phyloP scores from a whole-genome alignment of 1,140 invertebrate genomes.

The Camponotus pennsylvanicus region DNA sequence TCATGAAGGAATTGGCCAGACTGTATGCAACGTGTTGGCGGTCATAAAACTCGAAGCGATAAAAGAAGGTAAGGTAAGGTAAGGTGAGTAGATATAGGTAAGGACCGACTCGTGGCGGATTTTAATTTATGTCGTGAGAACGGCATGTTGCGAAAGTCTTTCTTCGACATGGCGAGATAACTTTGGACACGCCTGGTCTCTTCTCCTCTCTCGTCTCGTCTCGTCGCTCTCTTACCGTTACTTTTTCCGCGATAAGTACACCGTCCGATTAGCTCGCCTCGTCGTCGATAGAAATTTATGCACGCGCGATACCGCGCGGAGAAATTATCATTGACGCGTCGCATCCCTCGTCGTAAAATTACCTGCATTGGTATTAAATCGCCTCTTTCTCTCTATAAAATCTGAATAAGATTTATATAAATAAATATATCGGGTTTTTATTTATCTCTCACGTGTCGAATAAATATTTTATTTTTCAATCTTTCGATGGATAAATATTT shows the following conservation, averaged over 20 bases:
- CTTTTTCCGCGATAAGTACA: constrained; percentile 55
- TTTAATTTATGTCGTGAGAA: constrained; percentile 64
- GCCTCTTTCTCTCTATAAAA: neutral
- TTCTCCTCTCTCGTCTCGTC: constrained; percentile 17
- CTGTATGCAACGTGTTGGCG: neutral
- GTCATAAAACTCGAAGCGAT: constrained; percentile 12
- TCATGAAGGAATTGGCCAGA: constrained; percentile 38
- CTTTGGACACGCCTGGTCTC: constrained; percentile 44
- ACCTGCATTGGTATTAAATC: neutral
- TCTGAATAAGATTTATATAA: constrained; percentile 19
- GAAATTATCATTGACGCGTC: constrained; percentile 6
- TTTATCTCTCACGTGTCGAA: neutral
- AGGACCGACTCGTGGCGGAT: constrained; percentile 42
- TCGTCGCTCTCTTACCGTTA: constrained; percentile 50
- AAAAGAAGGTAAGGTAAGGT: too few relatives aligned
- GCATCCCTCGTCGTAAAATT: constrained; percentile 18
- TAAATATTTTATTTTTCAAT: neutral
- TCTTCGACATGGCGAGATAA: constrained; percentile 36
- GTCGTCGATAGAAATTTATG: constrained; percentile 33
- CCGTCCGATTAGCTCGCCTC: constrained; percentile 39
- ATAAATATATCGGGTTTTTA: neutral
- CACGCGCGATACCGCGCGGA: neutral
- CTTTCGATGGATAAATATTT: neutral
- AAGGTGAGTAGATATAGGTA: neutral
- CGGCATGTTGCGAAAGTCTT: constrained; percentile 50